A percentile compares a stretch with the other conserved stretches of the same genome.
Evolutionary conservation across 2,888 invertebrate genomes (phyloP).

Genomic region (Amphipyra tragopoginis): DNA sequence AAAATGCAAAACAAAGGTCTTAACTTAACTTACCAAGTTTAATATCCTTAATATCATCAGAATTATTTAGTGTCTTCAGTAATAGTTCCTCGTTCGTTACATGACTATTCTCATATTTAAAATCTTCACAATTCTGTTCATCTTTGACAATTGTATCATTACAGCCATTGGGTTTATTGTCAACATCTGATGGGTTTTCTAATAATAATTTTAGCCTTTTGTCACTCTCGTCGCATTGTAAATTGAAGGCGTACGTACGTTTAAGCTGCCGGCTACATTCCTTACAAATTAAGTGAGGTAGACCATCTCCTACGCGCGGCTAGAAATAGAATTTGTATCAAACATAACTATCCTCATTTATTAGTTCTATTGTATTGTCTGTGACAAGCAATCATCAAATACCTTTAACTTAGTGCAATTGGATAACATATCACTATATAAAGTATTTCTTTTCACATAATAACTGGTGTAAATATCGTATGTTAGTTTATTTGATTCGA

Average conservation of each 20-base stretch:
- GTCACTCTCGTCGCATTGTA: constrained; percentile 80
- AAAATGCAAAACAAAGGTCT: too few relatives aligned
- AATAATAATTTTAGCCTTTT: constrained; percentile 67
- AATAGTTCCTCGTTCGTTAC: constrained; percentile 21
- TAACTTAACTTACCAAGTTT: constrained; percentile 67
- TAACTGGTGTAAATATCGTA: constrained; percentile 80
- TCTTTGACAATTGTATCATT: constrained; percentile 37
- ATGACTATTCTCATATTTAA: constrained; percentile 36
- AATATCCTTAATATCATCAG: constrained; percentile 60
- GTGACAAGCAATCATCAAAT: constrained; percentile 29
- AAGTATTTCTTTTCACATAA: constrained; percentile 75
- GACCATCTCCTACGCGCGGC: constrained; percentile 76
- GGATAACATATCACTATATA: constrained; percentile 80
- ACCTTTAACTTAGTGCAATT: constrained; percentile 82
- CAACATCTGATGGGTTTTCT: constrained; percentile 39
- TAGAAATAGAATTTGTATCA: constrained; percentile 58
- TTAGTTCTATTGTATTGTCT: neutral
- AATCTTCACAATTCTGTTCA: constrained; percentile 36
- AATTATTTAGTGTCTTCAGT: constrained; percentile 47
- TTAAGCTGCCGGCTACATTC: constrained; percentile 80
- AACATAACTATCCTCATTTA: neutral
- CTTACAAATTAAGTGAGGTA: constrained; percentile 82
- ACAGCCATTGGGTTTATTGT: constrained; percentile 23
- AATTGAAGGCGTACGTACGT: constrained; percentile 76
- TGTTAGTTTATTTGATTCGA: constrained; percentile 72